Evolutionary conservation across 2,113 vertebrate species (phyloP), one percentile per base, ranked within the genome.

Genomic region (Cyprichromis sp.): DNA sequence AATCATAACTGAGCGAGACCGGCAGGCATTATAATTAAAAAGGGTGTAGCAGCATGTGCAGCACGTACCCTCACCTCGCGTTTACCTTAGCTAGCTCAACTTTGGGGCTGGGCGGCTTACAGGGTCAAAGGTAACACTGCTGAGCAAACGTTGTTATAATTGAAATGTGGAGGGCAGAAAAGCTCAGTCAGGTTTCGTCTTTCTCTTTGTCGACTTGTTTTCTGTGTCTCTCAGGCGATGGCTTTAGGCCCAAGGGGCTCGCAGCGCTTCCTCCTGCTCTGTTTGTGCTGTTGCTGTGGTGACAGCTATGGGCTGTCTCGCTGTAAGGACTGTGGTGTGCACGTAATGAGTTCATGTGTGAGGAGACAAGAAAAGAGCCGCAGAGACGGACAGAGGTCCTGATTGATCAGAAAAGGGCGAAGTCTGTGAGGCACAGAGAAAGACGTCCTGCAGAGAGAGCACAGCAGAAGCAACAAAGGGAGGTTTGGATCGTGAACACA

Each of bases 251-350:
- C 73, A 1, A 31, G 66, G 36, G 87, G 50, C 81, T 40, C 71
- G 85, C 53, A 82, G 52, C 54, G 86, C 91, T 93, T 92, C 87
- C 83, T 91, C 29, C 83, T 79, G 85, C 50, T 88, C 38, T 89
- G 90, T 93, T 94, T 93, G 80, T 88, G 84, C 81, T 57, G 88
- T 92, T 88, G 52, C 53, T 85, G 21, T 88, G 87, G 88, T 42
- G 89, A 94, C 92, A 63, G 61, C 54, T 59, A 24, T 31, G 0
- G 5, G 82, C 31, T 52, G 26, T 57, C 54, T 57, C 61, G 24
- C 84, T 55, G 71, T 53, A 9, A 73, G n/a, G 36, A 81, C 8
- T 59, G 29, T 21, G 4, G 21, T 45, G 16, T 47, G 83, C 80
- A 73, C 80, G 57, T 54, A 63, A 40, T 34, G 42, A 73, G 83